These are phyloP conservation scores for Chaunax sp. DNA, from an alignment of 2,797 vertebrate species.

Conservation along the genomic window DNA sequence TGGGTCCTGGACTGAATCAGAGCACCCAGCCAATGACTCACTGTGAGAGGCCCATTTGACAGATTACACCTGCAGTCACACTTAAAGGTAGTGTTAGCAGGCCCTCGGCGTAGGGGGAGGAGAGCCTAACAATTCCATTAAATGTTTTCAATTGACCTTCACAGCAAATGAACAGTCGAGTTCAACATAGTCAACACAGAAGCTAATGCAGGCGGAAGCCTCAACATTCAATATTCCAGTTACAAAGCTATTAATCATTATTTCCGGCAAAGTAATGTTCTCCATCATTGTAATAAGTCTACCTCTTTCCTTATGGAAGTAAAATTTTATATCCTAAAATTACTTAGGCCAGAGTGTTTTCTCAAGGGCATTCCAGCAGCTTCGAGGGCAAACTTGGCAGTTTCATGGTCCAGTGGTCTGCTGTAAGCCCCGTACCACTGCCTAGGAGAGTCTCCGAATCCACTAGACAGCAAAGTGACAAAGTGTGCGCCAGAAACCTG, in stretches of 20 bases:
- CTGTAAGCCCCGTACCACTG: conserved; percentile 36
- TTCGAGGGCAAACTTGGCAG: conserved; percentile 69
- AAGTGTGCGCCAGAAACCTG: conserved; percentile 64
- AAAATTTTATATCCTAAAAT: conserved; percentile 65
- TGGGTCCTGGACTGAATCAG: conserved; percentile 65
- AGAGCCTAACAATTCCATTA: conserved; percentile 70
- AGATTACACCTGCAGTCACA: conserved; percentile 82
- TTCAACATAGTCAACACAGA: conserved; percentile 60
- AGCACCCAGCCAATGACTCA: conserved; percentile 73
- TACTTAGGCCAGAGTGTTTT: conserved; percentile 57
- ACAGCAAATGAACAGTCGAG: conserved; percentile 59
- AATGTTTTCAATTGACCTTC: conserved; percentile 81
- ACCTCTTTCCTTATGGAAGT: conserved; percentile 49
- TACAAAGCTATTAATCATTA: conserved; percentile 52
- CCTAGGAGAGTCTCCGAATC: conserved; percentile 54
- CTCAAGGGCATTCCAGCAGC: conserved; percentile 70
- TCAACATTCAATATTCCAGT: conserved; percentile 39
- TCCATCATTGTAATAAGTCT: conserved; percentile 48
- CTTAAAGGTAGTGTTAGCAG: conserved; percentile 79
- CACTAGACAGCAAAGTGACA: conserved; percentile 65
- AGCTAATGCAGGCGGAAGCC: conserved; percentile 35
- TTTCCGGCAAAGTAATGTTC: conserved; percentile 54
- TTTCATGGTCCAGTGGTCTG: conserved; percentile 70
- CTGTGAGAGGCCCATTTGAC: conserved; percentile 74
- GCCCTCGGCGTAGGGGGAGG: conserved; percentile 53